Base-by-base conservation (phyloP, 2,888 invertebrate species). In the Cerceris ruficornis region DNA sequence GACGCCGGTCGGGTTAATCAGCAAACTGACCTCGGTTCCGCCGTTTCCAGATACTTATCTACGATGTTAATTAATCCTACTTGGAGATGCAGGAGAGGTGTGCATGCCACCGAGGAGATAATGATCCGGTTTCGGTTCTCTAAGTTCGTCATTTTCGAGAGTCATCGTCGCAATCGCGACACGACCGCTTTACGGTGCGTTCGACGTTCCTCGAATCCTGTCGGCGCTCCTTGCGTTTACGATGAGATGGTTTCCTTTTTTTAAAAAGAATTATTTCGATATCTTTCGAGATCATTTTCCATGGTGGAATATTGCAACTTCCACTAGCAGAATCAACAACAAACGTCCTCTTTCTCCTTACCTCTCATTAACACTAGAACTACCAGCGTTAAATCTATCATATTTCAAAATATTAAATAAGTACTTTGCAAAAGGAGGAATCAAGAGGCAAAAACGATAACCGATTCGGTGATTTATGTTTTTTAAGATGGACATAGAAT, bases 101-200 rank as follows among this genome's bases (percentile, higher is more conserved):
- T 78, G 77, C 77, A 76, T 80, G 81, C 78, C 79, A 66, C 54
- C 64, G 65, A 59, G 71, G 69, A 82, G 85, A 81, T 85, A 88
- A 81, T 79, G 77, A 88, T 88, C 88, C 86, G 88, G 86, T 86
- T 85, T 85, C 62, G 74, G 70, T 62, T 57, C 75, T 76, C 76
- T 78, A 85, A 73, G 75, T 82, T 71, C 60, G 64, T 79, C 67
- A 82, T 86, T 82, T 80, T 83, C 59, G 74, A 80, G 54, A 75
- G 79, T 84, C 81, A 84, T 80, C 82, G 77, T 71, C 77, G 79
- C 74, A 77, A 77, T 71, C 76, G 77, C 69, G 65, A 76, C 70
- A 60, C 59, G 57, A 52, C 42, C 46, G 59, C 43, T 69, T 66
- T 75, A 60, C 57, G n/a, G 77, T 61, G 52, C 70, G 65, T 60